A percentile compares a stretch with the other conserved stretches of the same genome.
phyloP scores from a whole-genome alignment of 2,113 vertebrate genomes.

The Chascanopsetta lugubris region DNA sequence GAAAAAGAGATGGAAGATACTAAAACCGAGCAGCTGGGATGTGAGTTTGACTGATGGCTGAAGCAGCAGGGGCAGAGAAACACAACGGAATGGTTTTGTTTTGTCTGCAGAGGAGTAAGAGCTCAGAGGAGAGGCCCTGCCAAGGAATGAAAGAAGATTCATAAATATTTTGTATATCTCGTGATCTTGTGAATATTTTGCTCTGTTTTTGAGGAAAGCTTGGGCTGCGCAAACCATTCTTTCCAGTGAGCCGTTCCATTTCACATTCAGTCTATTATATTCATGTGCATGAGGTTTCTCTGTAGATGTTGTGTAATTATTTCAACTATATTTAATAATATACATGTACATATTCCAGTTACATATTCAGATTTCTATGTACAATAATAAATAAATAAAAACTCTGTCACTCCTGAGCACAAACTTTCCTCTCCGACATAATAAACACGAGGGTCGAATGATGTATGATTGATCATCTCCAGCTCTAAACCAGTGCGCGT shows the following conservation, averaged over 20 bases:
- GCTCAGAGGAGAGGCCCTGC: not conserved
- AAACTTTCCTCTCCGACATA: too few relatives aligned
- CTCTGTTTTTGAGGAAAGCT: not conserved
- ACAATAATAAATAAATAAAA: too few relatives aligned
- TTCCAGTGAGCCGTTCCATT: not conserved
- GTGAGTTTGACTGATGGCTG: not conserved
- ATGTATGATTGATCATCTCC: too few relatives aligned
- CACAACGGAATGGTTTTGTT: not conserved
- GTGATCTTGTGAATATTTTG: not conserved
- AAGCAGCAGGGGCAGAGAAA: not conserved
- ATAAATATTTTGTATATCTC: not conserved
- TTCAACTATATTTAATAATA: not conserved
- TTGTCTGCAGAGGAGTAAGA: not conserved
- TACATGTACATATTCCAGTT: not conserved
- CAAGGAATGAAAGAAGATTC: not conserved
- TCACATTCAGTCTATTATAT: too few relatives aligned
- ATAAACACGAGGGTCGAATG: too few relatives aligned
- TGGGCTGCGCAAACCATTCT: not conserved
- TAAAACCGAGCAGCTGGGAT: not conserved
- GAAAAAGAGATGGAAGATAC: too few relatives aligned
- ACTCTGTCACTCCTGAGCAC: too few relatives aligned
- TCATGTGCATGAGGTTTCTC: too few relatives aligned
- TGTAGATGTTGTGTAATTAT: not conserved
- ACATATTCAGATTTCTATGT: not conserved
- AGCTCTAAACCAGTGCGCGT: too few relatives aligned